A percentile compares a stretch with the other conserved stretches of the same genome.
These are phyloP conservation scores for Dinomys branickii DNA, from an alignment of 2,113 vertebrate genomes.

Conservation along the genomic window DNA sequence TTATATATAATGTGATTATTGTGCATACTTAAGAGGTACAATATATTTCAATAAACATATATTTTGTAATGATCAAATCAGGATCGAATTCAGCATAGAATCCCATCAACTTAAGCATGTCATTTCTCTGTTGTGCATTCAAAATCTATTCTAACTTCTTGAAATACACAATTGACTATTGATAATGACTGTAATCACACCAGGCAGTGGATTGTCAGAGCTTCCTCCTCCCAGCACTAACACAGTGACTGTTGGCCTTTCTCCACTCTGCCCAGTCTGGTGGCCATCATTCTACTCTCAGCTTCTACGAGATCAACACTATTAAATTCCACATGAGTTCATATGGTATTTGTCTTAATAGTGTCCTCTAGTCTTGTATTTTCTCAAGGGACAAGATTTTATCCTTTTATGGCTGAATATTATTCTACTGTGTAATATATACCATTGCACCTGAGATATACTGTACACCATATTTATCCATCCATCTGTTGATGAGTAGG, in stretches of 20 bases:
- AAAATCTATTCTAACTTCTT: not conserved
- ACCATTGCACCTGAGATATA: not conserved
- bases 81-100: not conserved
- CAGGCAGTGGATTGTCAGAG: not conserved
- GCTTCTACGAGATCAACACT: not conserved
- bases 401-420: not conserved
- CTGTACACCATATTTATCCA: not conserved
- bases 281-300: not conserved
- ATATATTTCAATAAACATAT: not conserved
- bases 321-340: not conserved
- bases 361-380: not conserved
- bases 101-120: not conserved
- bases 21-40: not conserved
- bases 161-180: not conserved
- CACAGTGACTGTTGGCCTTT: not conserved
- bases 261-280: not conserved
- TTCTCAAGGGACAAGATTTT: not conserved
- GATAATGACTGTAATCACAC: not conserved
- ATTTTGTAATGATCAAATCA: not conserved
- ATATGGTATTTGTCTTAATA: not conserved
- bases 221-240: not conserved
- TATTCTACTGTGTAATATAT: not conserved
- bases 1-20: not conserved
- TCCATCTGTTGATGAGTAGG: not conserved
- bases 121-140: not conserved